These are phyloP conservation scores for Listronotus oregonensis DNA, from an alignment of 1,140 invertebrate genomes.

Conservation along the genomic window DNA sequence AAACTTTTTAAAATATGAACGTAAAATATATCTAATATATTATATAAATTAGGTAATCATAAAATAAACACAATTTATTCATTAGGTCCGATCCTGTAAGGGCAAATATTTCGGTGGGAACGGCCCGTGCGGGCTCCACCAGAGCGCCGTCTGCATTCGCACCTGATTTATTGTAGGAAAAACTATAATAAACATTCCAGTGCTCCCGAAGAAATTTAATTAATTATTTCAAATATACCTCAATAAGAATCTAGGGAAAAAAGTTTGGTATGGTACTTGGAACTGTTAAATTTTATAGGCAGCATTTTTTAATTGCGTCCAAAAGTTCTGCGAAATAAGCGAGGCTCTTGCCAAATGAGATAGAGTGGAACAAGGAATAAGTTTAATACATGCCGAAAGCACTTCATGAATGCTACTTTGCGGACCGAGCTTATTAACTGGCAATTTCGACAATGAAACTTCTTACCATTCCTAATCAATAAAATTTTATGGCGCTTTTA, in stretches of 20 bases:
- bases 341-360: slow-evolving; percentile 18
- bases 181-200: slow-evolving; percentile 48
- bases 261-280: slow-evolving; percentile 47
- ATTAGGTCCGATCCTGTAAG: slow-evolving; percentile 29
- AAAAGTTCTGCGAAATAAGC: slow-evolving; percentile 42
- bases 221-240: slow-evolving; percentile 52
- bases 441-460: slow-evolving; percentile 35
- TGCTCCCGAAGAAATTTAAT: slow-evolving; percentile 51
- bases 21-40: not conserved
- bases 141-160: slow-evolving; percentile 45
- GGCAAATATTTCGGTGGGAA: slow-evolving; percentile 41
- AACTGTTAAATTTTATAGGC: slow-evolving; percentile 51
- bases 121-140: slow-evolving; percentile 46
- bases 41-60: not conserved
- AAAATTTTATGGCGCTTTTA: slow-evolving; percentile 28
- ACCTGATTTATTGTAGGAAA: slow-evolving; percentile 51
- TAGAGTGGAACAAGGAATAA: slow-evolving; percentile 24
- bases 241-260: slow-evolving; percentile 51
- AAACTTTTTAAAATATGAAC: no score
- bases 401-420: slow-evolving; percentile 32
- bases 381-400: slow-evolving; percentile 35
- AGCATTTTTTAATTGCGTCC: slow-evolving; percentile 47
- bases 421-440: slow-evolving; percentile 31
- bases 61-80: not conserved
- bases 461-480: slow-evolving; percentile 30